Conservation (phyloP, 2,797 vertebrate species). For the Ispidina picta region DNA sequence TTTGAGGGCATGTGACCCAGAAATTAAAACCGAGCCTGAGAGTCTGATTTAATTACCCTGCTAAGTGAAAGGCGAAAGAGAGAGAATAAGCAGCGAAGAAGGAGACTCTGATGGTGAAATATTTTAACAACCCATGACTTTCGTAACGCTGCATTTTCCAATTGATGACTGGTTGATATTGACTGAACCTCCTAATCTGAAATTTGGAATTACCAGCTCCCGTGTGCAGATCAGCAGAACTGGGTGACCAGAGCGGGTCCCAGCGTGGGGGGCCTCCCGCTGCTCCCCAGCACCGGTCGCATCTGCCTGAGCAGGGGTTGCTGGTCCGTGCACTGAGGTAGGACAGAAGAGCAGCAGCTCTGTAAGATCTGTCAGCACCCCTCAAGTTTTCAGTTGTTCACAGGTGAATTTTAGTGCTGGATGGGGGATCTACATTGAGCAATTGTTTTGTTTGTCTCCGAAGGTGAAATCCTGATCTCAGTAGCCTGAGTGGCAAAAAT, state of each 20-base stretch:
- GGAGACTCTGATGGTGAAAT: background rate
- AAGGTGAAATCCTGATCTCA: background rate
- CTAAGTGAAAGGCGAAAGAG: constrained; percentile 34
- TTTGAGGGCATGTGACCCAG: constrained; percentile 52
- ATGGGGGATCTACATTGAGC: background rate
- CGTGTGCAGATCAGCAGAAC: background rate
- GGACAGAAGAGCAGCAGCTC: background rate
- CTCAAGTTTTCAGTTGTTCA: rapidly evolving
- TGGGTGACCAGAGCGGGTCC: rapidly evolving
- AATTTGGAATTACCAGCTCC: background rate
- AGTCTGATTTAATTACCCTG: constrained; percentile 55
- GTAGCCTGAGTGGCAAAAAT: background rate
- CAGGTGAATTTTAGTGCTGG: background rate
- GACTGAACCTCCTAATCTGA: background rate
- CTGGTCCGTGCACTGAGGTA: rapidly evolving
- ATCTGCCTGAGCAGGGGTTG: background rate
- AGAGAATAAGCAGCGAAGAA: background rate
- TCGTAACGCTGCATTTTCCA: rapidly evolving
- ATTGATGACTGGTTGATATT: background rate
- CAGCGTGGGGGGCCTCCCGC: background rate
- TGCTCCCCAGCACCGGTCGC: background rate
- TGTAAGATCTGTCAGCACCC: background rate
- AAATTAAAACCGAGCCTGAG: constrained; percentile 45
- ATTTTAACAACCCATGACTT: background rate
- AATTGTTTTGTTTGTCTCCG: background rate